Percentiles rank a stretch among this genome's conserved stretches.
phyloP scores from a whole-genome alignment of 1,140 invertebrate genomes.

The Lepidurus packardi region DNA sequence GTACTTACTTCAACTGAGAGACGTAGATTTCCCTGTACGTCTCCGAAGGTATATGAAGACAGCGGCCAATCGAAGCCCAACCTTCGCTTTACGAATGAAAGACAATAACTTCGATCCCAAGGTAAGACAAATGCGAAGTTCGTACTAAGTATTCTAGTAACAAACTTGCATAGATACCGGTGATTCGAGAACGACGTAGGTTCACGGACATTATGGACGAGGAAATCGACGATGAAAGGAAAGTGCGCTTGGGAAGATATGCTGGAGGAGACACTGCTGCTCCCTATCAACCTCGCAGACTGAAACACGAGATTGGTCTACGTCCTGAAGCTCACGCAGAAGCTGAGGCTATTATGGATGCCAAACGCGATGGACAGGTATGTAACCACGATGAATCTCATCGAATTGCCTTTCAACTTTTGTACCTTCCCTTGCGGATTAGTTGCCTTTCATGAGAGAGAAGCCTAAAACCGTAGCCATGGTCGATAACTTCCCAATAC shows the following conservation, averaged over 20 bases:
- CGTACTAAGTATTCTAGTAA: too few relatives aligned
- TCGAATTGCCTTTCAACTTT: slow-evolving; percentile 27
- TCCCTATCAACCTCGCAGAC: slow-evolving; percentile 53
- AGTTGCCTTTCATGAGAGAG: slow-evolving; percentile 48
- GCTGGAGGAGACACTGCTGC: slow-evolving; percentile 53
- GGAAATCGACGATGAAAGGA: slow-evolving; percentile 85
- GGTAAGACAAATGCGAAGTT: neutral
- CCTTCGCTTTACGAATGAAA: slow-evolving; percentile 41
- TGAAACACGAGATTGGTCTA: slow-evolving; percentile 68
- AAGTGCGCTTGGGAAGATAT: slow-evolving; percentile 70
- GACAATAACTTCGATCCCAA: slow-evolving; percentile 43
- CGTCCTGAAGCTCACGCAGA: slow-evolving; percentile 52
- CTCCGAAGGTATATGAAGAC: slow-evolving; percentile 87
- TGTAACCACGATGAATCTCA: slow-evolving; percentile 4
- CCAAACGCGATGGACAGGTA: slow-evolving; percentile 63
- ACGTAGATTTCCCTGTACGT: slow-evolving; percentile 84
- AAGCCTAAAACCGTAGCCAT: slow-evolving; percentile 62
- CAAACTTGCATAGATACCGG: slow-evolving; percentile 50
- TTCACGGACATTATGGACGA: slow-evolving; percentile 95
- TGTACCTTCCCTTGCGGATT: slow-evolving; percentile 39
- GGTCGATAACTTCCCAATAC: slow-evolving; percentile 66
- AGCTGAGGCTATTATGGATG: slow-evolving; percentile 73
- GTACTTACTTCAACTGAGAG: slow-evolving; percentile 82
- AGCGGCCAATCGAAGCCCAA: slow-evolving; percentile 65
- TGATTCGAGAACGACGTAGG: slow-evolving; percentile 78